A percentile compares a stretch with the other conserved stretches of the same genome.
Conservation (phyloP, 2,888 invertebrate species). For the Stomorhina lunata region DNA sequence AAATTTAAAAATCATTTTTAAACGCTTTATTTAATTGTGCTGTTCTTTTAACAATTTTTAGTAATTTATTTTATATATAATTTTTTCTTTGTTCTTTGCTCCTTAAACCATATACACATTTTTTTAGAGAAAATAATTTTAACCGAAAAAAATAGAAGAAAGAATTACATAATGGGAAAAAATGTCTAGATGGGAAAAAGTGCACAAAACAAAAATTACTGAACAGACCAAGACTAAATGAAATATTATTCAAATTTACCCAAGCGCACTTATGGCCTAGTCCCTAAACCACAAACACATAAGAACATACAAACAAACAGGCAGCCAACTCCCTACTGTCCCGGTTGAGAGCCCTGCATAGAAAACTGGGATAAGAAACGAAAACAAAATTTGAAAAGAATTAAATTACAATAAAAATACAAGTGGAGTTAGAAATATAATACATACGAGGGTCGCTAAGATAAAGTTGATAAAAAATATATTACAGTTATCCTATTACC, state of each 20-base stretch:
- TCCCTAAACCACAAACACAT: conserved; percentile 44
- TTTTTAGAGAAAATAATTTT: conserved; percentile 26
- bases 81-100: not conserved
- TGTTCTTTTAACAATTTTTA: not conserved
- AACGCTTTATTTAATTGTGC: conserved; percentile 24
- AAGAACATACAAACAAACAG: not conserved
- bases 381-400: conserved; percentile 24
- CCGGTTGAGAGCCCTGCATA: not conserved
- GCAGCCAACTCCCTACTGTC: not conserved
- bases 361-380: not conserved
- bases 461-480: not conserved
- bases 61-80: not conserved
- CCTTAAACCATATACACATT: conserved; percentile 18
- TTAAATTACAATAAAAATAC: conserved; percentile 52
- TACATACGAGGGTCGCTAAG: not conserved
- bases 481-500: too few relatives aligned
- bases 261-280: conserved; percentile 57
- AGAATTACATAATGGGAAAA: not conserved
- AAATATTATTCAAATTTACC: conserved; percentile 58
- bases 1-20: conserved; percentile 26
- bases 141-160: not conserved
- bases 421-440: not conserved
- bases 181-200: conserved; percentile 1
- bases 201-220: not conserved
- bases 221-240: conserved; percentile 49